A percentile compares a stretch with the other conserved stretches of the same genome.
These are phyloP conservation scores for Aix galericulata DNA, from an alignment of 2,113 vertebrate species.

Conservation along the genomic window DNA sequence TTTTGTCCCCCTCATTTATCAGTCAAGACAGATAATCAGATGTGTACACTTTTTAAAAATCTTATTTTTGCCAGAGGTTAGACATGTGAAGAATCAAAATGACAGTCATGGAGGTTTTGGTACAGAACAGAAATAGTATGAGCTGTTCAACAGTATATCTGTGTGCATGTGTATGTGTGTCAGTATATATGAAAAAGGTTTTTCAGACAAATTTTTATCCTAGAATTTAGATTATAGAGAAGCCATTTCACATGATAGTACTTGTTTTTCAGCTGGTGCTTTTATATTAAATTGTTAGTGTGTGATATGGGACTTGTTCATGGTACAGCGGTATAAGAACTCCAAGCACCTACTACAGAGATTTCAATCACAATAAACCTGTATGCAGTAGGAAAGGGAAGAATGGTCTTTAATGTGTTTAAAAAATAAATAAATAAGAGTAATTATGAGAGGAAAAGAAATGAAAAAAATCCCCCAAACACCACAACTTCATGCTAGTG, in stretches of 20 bases:
- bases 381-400: not conserved
- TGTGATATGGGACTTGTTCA: not conserved
- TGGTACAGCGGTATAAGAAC: not conserved
- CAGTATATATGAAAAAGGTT: not conserved
- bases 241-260: not conserved
- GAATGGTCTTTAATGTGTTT: not conserved
- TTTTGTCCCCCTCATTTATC: not conserved
- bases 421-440: not conserved
- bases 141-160: not conserved
- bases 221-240: not conserved
- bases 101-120: not conserved
- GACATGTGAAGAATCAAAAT: not conserved
- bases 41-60: not conserved
- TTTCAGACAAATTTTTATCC: not conserved
- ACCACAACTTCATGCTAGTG: not conserved
- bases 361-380: not conserved
- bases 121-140: not conserved
- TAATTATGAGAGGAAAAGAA: not conserved
- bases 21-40: not conserved
- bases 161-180: rapidly evolving
- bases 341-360: not conserved
- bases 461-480: not conserved
- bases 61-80: not conserved
- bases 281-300: not conserved
- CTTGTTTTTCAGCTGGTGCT: not conserved